Conservation (phyloP, 1,140 invertebrate species). For the Plodia interpunctella region DNA sequence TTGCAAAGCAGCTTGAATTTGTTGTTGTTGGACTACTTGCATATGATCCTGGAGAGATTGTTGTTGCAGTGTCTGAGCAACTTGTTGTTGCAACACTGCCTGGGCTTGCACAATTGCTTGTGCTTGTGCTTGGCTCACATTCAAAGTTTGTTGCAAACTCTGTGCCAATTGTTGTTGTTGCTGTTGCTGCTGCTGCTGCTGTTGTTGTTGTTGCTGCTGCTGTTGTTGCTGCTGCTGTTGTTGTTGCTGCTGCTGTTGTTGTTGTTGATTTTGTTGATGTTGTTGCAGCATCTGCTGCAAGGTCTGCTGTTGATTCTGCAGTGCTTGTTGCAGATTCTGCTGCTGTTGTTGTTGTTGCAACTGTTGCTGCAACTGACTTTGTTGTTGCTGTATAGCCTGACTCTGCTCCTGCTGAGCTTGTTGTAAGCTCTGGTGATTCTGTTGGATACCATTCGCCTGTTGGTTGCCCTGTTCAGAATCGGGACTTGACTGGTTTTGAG, state of each 20-base stretch:
- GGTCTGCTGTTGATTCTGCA: constrained; percentile 55
- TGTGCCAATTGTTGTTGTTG: constrained; percentile 57
- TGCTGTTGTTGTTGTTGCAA: constrained; percentile 61
- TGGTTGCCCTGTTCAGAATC: constrained; percentile 60
- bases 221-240: constrained; percentile 68
- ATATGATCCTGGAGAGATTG: constrained; percentile 61
- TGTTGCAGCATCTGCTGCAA: constrained; percentile 54
- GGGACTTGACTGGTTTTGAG: constrained; percentile 72
- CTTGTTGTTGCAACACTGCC: constrained; percentile 62
- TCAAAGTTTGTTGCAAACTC: constrained; percentile 48
- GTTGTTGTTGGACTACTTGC: constrained; percentile 66
- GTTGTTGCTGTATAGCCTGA: constrained; percentile 49
- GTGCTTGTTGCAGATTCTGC: constrained; percentile 49
- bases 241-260: constrained; percentile 60
- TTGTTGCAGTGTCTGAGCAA: constrained; percentile 62
- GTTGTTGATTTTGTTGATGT: constrained; percentile 55
- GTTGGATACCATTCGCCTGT: constrained; percentile 60
- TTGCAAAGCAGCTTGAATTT: constrained; percentile 68
- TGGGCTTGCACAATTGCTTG: constrained; percentile 64
- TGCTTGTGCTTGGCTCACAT: constrained; percentile 65
- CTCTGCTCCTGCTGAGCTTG: constrained; percentile 44
- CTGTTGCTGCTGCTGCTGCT: constrained; percentile 52
- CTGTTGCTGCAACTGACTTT: constrained; percentile 43
- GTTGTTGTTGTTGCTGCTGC: constrained; percentile 56
- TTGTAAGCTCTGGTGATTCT: constrained; percentile 61